Evolutionary conservation across 1,140 invertebrate genomes (phyloP).

Genomic region (Trichonephila clavipes): DNA sequence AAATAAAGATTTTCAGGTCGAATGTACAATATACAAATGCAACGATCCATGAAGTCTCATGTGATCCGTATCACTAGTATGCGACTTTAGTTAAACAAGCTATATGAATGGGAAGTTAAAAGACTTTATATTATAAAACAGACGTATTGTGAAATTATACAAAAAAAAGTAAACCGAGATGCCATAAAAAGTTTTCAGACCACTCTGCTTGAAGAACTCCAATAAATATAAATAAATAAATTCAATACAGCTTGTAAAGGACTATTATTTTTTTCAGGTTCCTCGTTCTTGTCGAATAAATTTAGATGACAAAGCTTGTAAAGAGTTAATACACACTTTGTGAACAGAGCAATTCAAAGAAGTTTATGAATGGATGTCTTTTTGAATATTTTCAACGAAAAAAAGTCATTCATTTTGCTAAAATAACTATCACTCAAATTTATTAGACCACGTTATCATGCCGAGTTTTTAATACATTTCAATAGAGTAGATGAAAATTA

Average conservation of each 20-base stretch:
- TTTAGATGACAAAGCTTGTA: no score
- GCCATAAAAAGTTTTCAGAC: background rate
- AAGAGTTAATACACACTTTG: background rate
- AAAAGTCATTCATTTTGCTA: no score
- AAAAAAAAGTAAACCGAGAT: background rate
- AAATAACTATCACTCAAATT: no score
- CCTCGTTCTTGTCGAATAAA: background rate
- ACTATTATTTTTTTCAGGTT: background rate
- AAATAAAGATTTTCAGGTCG: slow-evolving; percentile 13
- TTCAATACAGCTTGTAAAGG: background rate
- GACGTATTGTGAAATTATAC: background rate
- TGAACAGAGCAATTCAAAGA: background rate
- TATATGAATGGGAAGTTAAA: background rate
- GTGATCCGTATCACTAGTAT: background rate
- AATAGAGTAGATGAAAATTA: no score
- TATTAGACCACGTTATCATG: no score
- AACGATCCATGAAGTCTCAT: background rate
- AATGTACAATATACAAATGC: background rate
- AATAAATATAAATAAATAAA: background rate
- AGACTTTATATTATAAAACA: background rate
- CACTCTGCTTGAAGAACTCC: background rate
- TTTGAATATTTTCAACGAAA: background rate
- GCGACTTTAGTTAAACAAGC: background rate
- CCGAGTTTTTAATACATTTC: no score
- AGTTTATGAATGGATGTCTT: background rate